Conservation (phyloP, 2,113 vertebrate genomes). For the Bothrops jararaca region DNA sequence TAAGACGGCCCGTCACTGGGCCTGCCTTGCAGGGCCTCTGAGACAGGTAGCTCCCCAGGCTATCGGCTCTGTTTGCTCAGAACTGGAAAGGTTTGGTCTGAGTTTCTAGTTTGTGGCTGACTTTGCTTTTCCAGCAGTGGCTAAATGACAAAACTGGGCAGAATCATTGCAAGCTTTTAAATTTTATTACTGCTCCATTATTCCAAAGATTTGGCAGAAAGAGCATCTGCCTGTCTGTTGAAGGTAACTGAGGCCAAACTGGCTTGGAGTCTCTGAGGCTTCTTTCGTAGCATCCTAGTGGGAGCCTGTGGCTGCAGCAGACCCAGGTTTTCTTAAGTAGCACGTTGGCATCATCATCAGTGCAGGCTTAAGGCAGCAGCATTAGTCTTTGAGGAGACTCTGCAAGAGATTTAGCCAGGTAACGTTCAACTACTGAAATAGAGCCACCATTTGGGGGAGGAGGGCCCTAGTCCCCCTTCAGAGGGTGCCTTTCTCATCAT, state of each 20-base stretch:
- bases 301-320: neutral
- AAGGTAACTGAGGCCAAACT: neutral
- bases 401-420: no score
- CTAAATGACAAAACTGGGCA: neutral
- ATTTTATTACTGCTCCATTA: neutral
- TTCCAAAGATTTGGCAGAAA: neutral
- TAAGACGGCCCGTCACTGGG: neutral
- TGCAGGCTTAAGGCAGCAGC: no score
- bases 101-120: neutral
- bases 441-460: neutral
- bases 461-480: neutral
- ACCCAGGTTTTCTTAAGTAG: no score
- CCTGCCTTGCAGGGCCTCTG: no score
- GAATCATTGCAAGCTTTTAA: neutral
- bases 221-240: neutral
- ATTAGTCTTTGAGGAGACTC: no score
- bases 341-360: neutral
- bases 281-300: neutral
- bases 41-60: neutral
- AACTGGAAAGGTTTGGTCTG: neutral
- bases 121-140: neutral
- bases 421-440: no score
- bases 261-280: neutral
- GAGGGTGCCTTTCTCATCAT: neutral
- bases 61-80: neutral